Percentiles rank a stretch among this genome's conserved stretches.
Evolutionary conservation across 2,797 vertebrate genomes (phyloP).

Genomic region (Cygnus olor): DNA sequence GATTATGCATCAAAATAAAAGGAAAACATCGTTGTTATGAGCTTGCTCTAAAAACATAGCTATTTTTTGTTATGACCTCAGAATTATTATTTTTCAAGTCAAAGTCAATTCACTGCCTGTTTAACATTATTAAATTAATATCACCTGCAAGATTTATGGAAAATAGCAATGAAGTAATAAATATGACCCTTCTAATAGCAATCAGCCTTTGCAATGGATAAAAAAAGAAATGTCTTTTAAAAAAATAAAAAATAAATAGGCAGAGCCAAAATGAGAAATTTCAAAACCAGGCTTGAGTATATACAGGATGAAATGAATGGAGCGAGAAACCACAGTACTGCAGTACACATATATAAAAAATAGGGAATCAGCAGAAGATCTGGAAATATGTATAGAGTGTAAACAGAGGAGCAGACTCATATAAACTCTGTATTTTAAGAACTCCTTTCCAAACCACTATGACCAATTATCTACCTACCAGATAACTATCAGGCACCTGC

Average conservation of each 20-base stretch:
- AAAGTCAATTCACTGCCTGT: background rate
- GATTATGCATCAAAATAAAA: background rate
- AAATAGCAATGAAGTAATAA: background rate
- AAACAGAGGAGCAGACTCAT: background rate
- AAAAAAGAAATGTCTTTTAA: background rate
- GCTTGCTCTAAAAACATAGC: background rate
- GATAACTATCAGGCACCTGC: background rate
- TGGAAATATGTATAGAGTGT: background rate
- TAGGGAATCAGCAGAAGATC: background rate
- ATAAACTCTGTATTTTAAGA: background rate
- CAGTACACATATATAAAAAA: background rate
- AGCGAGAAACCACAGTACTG: background rate
- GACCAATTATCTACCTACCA: background rate
- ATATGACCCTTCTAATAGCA: background rate
- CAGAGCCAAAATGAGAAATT: background rate
- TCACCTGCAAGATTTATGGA: conserved; percentile 16
- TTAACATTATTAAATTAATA: background rate
- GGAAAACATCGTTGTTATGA: background rate
- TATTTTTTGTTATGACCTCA: conserved; percentile 26
- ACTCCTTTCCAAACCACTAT: background rate
- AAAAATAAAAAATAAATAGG: background rate
- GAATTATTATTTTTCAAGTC: conserved; percentile 1
- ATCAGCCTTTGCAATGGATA: background rate
- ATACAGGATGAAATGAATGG: background rate
- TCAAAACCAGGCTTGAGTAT: background rate